Evolutionary conservation across 1,140 invertebrate species (phyloP).

Genomic region (Spodoptera litura): DNA sequence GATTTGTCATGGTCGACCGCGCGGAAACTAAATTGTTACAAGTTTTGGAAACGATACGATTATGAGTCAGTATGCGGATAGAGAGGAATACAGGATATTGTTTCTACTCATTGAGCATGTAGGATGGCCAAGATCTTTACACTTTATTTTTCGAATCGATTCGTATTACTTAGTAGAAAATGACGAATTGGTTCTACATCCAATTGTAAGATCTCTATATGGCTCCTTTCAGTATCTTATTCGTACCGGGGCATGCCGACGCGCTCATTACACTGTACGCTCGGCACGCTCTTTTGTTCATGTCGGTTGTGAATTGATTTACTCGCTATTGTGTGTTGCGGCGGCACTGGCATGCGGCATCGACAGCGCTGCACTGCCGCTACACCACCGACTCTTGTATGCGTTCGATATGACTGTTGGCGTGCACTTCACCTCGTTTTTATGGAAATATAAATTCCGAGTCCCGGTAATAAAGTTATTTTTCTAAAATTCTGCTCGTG

Average conservation of each 20-base stretch:
- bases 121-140: conserved; percentile 58
- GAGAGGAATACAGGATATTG: conserved; percentile 64
- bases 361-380: conserved; percentile 29
- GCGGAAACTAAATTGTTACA: conserved; percentile 53
- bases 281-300: conserved; percentile 68
- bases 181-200: conserved; percentile 62
- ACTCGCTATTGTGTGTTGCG: conserved; percentile 70
- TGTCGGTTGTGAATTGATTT: conserved; percentile 74
- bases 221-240: conserved; percentile 70
- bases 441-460: conserved; percentile 76
- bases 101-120: conserved; percentile 74
- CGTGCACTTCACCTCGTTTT: conserved; percentile 54
- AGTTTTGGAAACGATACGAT: conserved; percentile 55
- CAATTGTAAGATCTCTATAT: conserved; percentile 65
- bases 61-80: conserved; percentile 60
- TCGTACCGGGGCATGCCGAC: conserved; percentile 58
- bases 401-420: conserved; percentile 57
- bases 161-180: conserved; percentile 68
- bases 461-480: conserved; percentile 59
- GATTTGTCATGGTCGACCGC: conserved; percentile 58
- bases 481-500: conserved; percentile 57
- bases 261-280: conserved; percentile 70
- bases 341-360: conserved; percentile 11
- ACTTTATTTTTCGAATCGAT: conserved; percentile 67
- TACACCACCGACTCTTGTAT: conserved; percentile 61